A percentile compares a stretch with the other conserved stretches of the same genome.
Evolutionary conservation across 2,797 vertebrate genomes (phyloP).

Genomic region (Siniperca scherzeri): DNA sequence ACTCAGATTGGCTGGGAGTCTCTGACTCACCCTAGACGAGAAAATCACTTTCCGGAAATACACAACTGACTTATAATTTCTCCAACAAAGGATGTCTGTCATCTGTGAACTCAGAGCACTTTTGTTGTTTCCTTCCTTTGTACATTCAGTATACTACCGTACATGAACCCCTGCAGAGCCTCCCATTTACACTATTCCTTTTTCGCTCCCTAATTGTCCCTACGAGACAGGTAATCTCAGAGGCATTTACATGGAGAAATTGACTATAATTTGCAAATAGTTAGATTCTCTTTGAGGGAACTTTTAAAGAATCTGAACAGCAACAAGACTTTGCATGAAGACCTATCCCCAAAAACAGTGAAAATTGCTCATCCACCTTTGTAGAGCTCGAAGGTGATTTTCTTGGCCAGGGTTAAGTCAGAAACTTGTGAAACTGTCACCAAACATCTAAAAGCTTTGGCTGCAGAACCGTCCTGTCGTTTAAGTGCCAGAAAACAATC

Average conservation of each 20-base stretch:
- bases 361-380: neutral
- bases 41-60: neutral
- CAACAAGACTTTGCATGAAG: neutral
- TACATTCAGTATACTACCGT: neutral
- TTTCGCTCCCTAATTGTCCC: neutral
- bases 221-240: neutral
- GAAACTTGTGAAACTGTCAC: neutral
- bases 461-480: neutral
- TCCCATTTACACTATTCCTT: neutral
- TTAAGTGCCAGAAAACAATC: no score
- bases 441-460: neutral
- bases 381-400: neutral
- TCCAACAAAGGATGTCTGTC: neutral
- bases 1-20: neutral
- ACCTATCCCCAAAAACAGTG: neutral
- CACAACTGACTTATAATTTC: neutral
- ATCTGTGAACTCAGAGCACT: neutral
- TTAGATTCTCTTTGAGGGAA: no score
- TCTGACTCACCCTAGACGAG: neutral
- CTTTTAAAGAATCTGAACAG: neutral
- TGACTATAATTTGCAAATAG: neutral
- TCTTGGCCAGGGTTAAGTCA: neutral
- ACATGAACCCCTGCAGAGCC: no score
- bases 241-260: neutral
- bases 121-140: no score